Evolutionary conservation across 2,113 vertebrate genomes (phyloP).

Genomic region (Atlantisia rogersi): DNA sequence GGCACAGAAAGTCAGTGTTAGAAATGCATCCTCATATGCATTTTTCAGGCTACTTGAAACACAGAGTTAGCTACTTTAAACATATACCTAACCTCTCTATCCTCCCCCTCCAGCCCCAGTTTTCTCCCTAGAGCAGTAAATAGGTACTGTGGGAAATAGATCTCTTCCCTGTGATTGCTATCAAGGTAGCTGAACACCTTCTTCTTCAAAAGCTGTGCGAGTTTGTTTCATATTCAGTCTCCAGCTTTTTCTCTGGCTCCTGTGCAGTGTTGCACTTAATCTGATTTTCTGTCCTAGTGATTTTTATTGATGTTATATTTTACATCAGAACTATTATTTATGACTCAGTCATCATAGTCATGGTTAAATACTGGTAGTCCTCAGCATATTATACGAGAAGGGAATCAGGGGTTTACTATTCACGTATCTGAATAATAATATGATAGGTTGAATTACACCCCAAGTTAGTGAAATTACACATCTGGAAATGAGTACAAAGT

Average conservation of each 20-base stretch:
- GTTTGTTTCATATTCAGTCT: not conserved
- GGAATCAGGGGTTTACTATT: not conserved
- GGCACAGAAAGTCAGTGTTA: not conserved
- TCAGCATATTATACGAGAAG: not conserved
- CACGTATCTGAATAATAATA: not conserved
- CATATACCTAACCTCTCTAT: not conserved
- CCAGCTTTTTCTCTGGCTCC: not conserved
- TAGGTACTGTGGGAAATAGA: not conserved
- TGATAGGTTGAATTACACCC: not conserved
- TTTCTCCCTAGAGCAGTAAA: not conserved
- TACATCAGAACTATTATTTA: not conserved
- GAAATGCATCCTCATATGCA: not conserved
- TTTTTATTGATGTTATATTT: not conserved
- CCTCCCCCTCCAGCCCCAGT: fast-evolving
- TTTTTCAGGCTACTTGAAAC: not conserved
- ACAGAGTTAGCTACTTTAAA: not conserved
- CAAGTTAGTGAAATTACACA: not conserved
- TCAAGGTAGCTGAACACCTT: not conserved
- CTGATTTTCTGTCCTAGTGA: conserved; percentile 5
- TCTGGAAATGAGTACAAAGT: not conserved
- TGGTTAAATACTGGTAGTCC: not conserved
- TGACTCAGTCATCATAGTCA: not conserved
- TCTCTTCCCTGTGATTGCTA: not conserved
- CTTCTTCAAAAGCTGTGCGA: not conserved
- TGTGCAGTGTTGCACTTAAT: not conserved